Evolutionary conservation across 2,113 vertebrate genomes (phyloP).

Genomic region (Turdus rufiventris): DNA sequence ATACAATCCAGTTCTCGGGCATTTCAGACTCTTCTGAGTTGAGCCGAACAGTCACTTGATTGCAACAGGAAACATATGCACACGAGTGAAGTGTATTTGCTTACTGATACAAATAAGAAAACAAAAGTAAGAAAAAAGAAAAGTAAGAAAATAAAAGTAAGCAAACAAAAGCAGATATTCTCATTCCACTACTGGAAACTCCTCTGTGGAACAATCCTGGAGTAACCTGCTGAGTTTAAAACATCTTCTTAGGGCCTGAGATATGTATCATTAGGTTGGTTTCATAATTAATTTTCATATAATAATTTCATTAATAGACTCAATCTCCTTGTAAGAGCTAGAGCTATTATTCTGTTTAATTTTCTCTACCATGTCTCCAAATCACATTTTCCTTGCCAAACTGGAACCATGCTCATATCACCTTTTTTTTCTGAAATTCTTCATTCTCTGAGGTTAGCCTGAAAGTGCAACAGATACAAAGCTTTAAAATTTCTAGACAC

Average conservation of each 20-base stretch:
- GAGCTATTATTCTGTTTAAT: background rate
- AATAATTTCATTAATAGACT: background rate
- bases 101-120: background rate
- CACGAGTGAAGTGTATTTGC: accelerated
- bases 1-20: background rate
- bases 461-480: background rate
- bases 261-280: background rate
- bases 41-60: background rate
- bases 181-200: background rate
- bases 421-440: background rate
- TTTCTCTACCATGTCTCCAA: background rate
- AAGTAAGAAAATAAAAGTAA: too few relatives aligned
- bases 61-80: background rate
- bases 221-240: background rate
- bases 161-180: background rate
- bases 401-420: background rate
- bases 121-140: background rate
- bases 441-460: background rate
- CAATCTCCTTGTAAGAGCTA: background rate
- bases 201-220: background rate
- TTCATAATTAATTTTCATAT: background rate
- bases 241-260: background rate
- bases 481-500: background rate
- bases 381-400: background rate
- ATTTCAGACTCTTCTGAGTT: background rate